Evolutionary conservation across 1,140 invertebrate genomes (phyloP).

Genomic region (Ostrea edulis): DNA sequence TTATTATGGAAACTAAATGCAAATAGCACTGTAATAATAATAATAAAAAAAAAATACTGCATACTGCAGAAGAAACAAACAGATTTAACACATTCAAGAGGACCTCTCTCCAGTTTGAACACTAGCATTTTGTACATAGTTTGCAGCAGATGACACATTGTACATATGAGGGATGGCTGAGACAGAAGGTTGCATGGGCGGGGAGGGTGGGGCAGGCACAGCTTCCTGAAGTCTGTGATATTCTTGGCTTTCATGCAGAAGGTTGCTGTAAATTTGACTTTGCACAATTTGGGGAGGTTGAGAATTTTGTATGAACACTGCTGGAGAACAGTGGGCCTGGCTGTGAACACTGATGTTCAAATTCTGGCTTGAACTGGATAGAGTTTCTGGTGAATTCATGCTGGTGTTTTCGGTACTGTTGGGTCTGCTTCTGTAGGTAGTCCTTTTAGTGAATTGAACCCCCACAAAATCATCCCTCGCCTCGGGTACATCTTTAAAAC

Average conservation of each 20-base stretch:
- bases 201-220: not conserved
- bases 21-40: constrained; percentile 34
- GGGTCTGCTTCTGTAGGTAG: constrained; percentile 11
- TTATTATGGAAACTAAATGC: constrained; percentile 16
- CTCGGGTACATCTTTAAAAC: constrained; percentile 75
- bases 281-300: not conserved
- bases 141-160: constrained; percentile 37
- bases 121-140: constrained; percentile 34
- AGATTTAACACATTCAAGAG: constrained; percentile 1
- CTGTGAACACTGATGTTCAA: not conserved
- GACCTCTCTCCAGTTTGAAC: constrained; percentile 43
- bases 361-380: not conserved
- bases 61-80: not conserved
- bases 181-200: not conserved
- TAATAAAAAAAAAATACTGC: not conserved
- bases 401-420: constrained; percentile 17
- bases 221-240: not conserved
- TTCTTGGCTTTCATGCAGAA: constrained; percentile 1
- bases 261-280: constrained; percentile 40
- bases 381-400: not conserved
- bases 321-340: constrained; percentile 8
- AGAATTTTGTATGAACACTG: constrained; percentile 33
- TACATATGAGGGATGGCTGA: not conserved
- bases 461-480: constrained; percentile 73
- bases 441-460: constrained; percentile 63